phyloP scores from a whole-genome alignment of 1,140 invertebrate genomes.

The Drosophila neocordata region DNA sequence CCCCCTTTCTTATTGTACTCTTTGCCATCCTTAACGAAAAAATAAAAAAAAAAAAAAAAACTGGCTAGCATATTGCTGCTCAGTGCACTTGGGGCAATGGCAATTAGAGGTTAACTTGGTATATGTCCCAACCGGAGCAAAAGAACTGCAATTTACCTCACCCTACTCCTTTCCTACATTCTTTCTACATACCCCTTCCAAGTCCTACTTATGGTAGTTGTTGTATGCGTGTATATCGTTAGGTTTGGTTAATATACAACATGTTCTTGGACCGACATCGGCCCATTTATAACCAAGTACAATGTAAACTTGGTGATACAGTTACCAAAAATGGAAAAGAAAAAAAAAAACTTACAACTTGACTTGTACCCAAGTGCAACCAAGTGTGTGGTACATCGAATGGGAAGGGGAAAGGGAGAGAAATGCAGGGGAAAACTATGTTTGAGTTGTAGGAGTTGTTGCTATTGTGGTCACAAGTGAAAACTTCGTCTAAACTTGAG shows the following conservation, averaged over 20 bases:
- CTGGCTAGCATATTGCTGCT: slow-evolving; percentile 60
- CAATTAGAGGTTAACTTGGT: slow-evolving; percentile 73
- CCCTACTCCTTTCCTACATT: too few relatives aligned
- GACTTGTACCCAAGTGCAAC: slow-evolving; percentile 59
- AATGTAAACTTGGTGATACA: slow-evolving; percentile 48
- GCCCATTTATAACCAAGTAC: slow-evolving; percentile 40
- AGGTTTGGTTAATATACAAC: slow-evolving; percentile 58
- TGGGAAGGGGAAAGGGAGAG: neutral
- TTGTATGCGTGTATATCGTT: slow-evolving; percentile 39
- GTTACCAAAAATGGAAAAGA: slow-evolving; percentile 14
- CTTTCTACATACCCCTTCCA: too few relatives aligned
- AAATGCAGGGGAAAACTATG: slow-evolving; percentile 1
- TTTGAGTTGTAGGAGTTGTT: slow-evolving; percentile 32
- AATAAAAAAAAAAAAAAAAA: slow-evolving; percentile 22
- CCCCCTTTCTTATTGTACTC: slow-evolving; percentile 22
- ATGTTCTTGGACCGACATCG: slow-evolving; percentile 35
- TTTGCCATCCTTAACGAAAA: neutral
- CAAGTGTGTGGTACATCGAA: slow-evolving; percentile 45
- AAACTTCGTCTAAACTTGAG: slow-evolving; percentile 66
- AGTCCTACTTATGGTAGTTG: neutral
- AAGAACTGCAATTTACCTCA: slow-evolving; percentile 2
- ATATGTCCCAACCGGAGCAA: slow-evolving; percentile 31
- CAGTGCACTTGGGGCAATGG: slow-evolving; percentile 65
- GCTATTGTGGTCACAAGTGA: slow-evolving; percentile 58
- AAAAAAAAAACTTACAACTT: slow-evolving; percentile 51